phyloP scores from a whole-genome alignment of 2,113 vertebrate genomes.

The Perca schrenkii region DNA sequence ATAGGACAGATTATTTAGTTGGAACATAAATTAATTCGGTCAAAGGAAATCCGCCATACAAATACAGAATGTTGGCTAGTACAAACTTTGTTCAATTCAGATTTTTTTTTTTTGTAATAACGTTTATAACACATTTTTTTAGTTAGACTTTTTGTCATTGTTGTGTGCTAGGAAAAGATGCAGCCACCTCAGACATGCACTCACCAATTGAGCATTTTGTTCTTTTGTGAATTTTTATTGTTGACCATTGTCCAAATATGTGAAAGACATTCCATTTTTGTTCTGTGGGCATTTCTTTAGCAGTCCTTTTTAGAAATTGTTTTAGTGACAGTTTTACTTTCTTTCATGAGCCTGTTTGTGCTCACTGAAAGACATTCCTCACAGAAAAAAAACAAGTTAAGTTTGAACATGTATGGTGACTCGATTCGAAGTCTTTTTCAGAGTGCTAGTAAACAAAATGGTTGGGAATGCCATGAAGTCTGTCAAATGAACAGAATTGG shows the following conservation, averaged over 20 bases:
- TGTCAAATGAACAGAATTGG: slow-evolving; percentile 23
- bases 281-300: slow-evolving; percentile 54
- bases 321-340: slow-evolving; percentile 12
- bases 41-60: neutral
- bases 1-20: neutral
- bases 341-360: neutral
- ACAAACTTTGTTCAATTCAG: neutral
- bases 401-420: neutral
- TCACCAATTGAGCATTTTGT: neutral
- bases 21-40: neutral
- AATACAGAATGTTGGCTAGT: slow-evolving; percentile 3
- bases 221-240: slow-evolving; percentile 2
- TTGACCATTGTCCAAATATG: slow-evolving; percentile 20
- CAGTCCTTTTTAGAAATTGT: neutral
- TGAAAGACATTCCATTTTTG: slow-evolving; percentile 66
- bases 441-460: neutral
- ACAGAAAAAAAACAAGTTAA: neutral
- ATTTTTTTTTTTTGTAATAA: neutral
- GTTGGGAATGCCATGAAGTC: neutral
- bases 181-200: slow-evolving; percentile 3
- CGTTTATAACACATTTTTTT: neutral
- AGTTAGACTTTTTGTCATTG: neutral
- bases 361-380: neutral
- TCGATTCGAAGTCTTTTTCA: slow-evolving; percentile 7
- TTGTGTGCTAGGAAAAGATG: neutral